Evolutionary conservation across 2,797 vertebrate genomes (phyloP).

Genomic region (Cygnus olor): DNA sequence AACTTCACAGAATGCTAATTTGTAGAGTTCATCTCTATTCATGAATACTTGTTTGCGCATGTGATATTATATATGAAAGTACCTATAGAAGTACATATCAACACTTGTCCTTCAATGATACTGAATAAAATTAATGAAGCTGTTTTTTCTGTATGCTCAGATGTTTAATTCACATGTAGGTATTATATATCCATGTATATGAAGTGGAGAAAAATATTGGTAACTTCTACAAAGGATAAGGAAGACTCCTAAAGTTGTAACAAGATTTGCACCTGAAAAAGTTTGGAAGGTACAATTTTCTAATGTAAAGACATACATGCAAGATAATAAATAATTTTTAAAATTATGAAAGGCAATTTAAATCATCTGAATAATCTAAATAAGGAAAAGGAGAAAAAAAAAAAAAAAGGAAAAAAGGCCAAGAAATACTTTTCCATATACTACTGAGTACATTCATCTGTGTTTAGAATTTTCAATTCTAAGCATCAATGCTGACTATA

Average conservation of each 20-base stretch:
- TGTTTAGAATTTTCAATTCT: slow-evolving; percentile 9
- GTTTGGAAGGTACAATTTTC: not conserved
- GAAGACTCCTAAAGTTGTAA: not conserved
- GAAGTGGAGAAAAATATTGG: not conserved
- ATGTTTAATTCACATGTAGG: not conserved
- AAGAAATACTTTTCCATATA: not conserved
- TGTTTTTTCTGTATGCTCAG: not conserved
- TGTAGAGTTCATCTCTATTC: not conserved
- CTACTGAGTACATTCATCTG: not conserved
- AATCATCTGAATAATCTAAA: too few relatives aligned
- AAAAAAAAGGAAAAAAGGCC: not conserved
- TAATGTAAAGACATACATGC: not conserved
- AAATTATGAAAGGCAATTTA: too few relatives aligned
- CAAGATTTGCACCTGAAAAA: not conserved
- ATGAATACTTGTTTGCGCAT: not conserved
- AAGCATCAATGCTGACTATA: not conserved
- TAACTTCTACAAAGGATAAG: not conserved
- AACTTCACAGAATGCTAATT: not conserved
- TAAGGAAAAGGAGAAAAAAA: not conserved
- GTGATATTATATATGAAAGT: not conserved
- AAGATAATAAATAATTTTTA: too few relatives aligned
- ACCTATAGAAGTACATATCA: not conserved
- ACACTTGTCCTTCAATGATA: not conserved
- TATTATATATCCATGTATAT: not conserved
- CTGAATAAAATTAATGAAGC: not conserved